phyloP scores from a whole-genome alignment of 2,797 vertebrate genomes.

The Brachyrhaphis roseni region DNA sequence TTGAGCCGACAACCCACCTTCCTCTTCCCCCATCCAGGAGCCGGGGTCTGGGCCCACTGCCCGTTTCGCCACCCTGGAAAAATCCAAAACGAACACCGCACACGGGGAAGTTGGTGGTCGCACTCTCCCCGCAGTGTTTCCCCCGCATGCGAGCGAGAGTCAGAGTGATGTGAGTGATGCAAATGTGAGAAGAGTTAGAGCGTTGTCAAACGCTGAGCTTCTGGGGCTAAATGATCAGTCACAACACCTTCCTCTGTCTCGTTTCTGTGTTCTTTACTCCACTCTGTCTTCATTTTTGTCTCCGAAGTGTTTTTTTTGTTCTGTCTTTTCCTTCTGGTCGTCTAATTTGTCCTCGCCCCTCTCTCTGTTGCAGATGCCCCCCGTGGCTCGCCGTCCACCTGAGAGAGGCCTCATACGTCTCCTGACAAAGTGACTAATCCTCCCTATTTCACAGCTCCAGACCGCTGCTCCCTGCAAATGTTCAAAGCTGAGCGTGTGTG shows the following conservation, averaged over 20 bases:
- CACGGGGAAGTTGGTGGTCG: slow-evolving; percentile 58
- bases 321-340: slow-evolving; percentile 28
- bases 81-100: slow-evolving; percentile 49
- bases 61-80: slow-evolving; percentile 49
- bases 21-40: slow-evolving; percentile 3
- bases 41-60: slow-evolving; percentile 50
- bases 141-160: slow-evolving; percentile 17
- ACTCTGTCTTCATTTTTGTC: slow-evolving; percentile 59
- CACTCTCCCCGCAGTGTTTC: slow-evolving; percentile 41
- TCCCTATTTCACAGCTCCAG: slow-evolving; percentile 77
- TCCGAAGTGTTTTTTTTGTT: slow-evolving; percentile 23
- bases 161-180: slow-evolving; percentile 31
- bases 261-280: slow-evolving; percentile 14
- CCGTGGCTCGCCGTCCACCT: slow-evolving; percentile 71
- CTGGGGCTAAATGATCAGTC: slow-evolving; percentile 39
- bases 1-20: slow-evolving; percentile 50
- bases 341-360: slow-evolving; percentile 42
- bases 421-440: slow-evolving; percentile 84
- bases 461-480: slow-evolving; percentile 64
- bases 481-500: slow-evolving; percentile 42
- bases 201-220: slow-evolving; percentile 24
- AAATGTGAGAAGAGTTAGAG: slow-evolving; percentile 33
- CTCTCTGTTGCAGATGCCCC: slow-evolving; percentile 48
- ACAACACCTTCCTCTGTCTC: slow-evolving; percentile 16
- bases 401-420: slow-evolving; percentile 73